Base-by-base conservation (phyloP, 1,140 invertebrate species). In the Drosophila nasuta region DNA sequence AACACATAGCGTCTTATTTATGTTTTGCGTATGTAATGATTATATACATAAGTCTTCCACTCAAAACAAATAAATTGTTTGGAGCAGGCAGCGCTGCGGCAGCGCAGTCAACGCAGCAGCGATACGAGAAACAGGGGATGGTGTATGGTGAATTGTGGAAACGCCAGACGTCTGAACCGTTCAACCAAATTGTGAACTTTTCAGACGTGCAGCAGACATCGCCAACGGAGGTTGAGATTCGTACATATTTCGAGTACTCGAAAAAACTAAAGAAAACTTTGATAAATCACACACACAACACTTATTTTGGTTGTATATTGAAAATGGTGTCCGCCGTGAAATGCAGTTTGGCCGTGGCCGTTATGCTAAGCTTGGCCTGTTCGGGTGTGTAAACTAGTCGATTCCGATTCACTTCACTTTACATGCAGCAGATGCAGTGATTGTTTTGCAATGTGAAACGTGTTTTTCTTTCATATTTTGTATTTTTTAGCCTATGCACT, bases 131-230 rank as follows among this genome's bases (percentile, higher is more conserved):
- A 43, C 57, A 62, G 54, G 69, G 69, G 68, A 35, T 70, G 60
- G 10, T 17, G 30, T 15, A 17, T 33, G 49, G 52, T 38, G 6
- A 33, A 52, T 56, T 20, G 8, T 54, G 52, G 20, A 30, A 17
- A 17, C 5, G 33, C 41, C 52, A 56, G 72, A 58, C 58, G 58
- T 70, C 51, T 63, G 72, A 63, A 46, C 49, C 41, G 51, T 51
- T 33, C 49, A 62, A 28, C 48, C 3, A 28, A 68, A 62, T 56
- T 41, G 56, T 63, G 60, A 59, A 48, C 51, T 48, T 43, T 46
- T 79, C 79, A 88, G 85, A 87, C 81, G 85, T 81, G 70, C 85
- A 80, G 70, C 83, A 88, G 85, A 89, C 85, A 71, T 65, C 68
- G 81, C 54, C 66, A 54, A 17, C 30, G 33, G 28, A 73, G 81